phyloP scores from a whole-genome alignment of 2,888 invertebrate species.

The Carabus problematicus region DNA sequence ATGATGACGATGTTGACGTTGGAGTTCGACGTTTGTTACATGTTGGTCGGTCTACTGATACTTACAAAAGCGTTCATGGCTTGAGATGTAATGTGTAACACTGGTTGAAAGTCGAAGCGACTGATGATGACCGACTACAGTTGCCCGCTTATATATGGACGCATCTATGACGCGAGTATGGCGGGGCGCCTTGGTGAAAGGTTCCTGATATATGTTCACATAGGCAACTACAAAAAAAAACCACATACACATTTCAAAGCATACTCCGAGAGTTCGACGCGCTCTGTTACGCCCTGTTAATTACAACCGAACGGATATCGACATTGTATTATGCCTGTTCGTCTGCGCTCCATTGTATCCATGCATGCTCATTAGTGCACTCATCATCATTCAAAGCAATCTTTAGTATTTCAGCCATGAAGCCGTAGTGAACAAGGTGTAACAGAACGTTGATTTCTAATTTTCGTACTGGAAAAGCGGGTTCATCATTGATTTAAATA shows the following conservation, averaged over 20 bases:
- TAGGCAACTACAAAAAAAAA: conserved; percentile 27
- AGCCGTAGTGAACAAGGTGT: too few species aligned
- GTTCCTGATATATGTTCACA: conserved; percentile 22
- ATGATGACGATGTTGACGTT: not conserved
- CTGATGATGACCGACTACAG: conserved; percentile 46
- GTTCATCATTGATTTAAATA: too few species aligned
- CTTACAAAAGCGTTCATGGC: conserved; percentile 49
- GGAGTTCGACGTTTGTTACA: too few species aligned
- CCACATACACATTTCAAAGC: conserved; percentile 33
- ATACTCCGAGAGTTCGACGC: conserved; percentile 30
- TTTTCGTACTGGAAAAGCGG: too few species aligned
- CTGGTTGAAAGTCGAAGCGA: conserved; percentile 47
- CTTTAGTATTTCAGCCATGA: too few species aligned
- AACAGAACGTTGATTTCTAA: too few species aligned
- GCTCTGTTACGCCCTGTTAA: conserved; percentile 31
- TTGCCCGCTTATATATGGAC: conserved; percentile 47
- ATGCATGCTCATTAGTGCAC: too few species aligned
- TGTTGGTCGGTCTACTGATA: conserved; percentile 29
- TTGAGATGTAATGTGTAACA: conserved; percentile 43
- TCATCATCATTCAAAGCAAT: too few species aligned
- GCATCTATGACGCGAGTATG: conserved; percentile 8
- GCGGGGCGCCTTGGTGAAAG: conserved; percentile 48
- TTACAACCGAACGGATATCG: conserved; percentile 18
- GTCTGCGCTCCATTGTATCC: too few species aligned
- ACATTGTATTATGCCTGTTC: too few species aligned